phyloP scores from a whole-genome alignment of 2,113 vertebrate genomes.

The Eupsittula cactorum region DNA sequence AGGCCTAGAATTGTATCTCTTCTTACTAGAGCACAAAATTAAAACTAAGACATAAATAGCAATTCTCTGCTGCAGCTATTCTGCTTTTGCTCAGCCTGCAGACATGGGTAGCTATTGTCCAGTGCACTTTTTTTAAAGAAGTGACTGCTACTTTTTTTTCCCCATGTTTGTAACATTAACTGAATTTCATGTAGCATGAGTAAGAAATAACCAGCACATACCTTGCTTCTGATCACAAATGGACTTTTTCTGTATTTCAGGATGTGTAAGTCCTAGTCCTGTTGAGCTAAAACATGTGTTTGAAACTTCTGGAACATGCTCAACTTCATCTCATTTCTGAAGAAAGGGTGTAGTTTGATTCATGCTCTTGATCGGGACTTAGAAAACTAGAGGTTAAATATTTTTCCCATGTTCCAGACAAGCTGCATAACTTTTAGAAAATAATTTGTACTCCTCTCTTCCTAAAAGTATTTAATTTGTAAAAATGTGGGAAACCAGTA shows the following conservation, averaged over 20 bases:
- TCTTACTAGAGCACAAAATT: background rate
- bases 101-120: background rate
- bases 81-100: background rate
- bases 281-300: background rate
- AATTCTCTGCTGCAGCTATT: background rate
- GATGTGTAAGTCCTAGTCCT: background rate
- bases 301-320: background rate
- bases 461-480: background rate
- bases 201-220: background rate
- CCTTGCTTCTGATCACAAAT: background rate
- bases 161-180: background rate
- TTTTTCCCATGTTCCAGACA: background rate
- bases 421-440: background rate
- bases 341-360: background rate
- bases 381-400: conserved; percentile 6
- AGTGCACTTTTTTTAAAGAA: background rate
- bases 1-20: background rate
- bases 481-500: background rate
- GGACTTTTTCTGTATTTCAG: conserved; percentile 10
- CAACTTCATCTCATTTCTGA: background rate
- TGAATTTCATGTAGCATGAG: background rate
- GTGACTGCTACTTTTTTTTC: background rate
- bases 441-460: background rate
- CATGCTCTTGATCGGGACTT: background rate
- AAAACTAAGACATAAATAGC: background rate